These are phyloP conservation scores for Pangasius macronema DNA, from an alignment of 2,797 vertebrate species.

Conservation along the genomic window DNA sequence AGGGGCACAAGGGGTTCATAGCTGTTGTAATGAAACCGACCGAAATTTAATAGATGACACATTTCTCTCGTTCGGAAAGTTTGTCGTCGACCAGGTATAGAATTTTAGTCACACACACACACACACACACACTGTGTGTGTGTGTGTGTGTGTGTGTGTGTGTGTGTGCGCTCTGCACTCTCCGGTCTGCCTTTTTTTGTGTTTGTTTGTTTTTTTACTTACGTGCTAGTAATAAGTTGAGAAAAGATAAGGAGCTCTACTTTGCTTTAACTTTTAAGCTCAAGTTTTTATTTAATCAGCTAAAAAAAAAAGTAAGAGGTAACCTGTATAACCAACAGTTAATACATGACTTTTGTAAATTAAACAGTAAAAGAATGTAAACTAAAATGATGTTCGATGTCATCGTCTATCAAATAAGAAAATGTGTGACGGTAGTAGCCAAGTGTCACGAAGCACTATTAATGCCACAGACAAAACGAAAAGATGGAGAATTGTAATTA, in stretches of 20 bases:
- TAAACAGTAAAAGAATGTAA: too few relatives aligned
- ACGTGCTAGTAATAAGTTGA: constrained; percentile 15
- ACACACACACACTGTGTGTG: too few relatives aligned
- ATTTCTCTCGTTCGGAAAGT: too few relatives aligned
- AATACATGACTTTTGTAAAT: not conserved
- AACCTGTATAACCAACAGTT: not conserved
- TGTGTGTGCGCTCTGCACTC: constrained; percentile 14
- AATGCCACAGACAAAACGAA: not conserved
- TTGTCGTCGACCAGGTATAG: too few relatives aligned
- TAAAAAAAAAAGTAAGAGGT: not conserved
- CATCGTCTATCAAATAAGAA: too few relatives aligned
- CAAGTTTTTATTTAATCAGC: constrained; percentile 62
- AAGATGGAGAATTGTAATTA: not conserved
- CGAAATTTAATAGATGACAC: constrained; percentile 24
- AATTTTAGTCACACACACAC: too few relatives aligned
- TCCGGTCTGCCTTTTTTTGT: not conserved
- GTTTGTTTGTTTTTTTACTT: not conserved
- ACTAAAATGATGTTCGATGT: too few relatives aligned
- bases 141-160: not conserved
- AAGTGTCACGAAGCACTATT: too few relatives aligned
- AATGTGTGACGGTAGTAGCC: too few relatives aligned
- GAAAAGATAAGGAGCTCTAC: constrained; percentile 12
- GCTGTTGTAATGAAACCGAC: constrained; percentile 34
- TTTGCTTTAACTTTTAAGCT: not conserved
- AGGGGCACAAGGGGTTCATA: constrained; percentile 27